phyloP scores from a whole-genome alignment of 2,888 invertebrate genomes.

The Platypus cylindrus region DNA sequence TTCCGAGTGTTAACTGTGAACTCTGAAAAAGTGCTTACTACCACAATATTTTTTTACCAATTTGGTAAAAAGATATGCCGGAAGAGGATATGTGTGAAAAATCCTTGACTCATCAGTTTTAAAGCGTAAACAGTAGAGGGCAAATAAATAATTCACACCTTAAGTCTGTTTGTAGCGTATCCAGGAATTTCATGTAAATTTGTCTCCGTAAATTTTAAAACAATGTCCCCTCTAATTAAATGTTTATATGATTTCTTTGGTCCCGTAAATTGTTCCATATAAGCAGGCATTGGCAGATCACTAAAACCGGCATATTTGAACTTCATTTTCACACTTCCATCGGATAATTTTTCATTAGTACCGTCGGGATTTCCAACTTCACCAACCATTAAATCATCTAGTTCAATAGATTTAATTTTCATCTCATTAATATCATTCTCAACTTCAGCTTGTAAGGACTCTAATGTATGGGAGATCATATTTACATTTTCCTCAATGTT shows the following conservation, averaged over 20 bases:
- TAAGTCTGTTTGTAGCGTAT: too few relatives aligned
- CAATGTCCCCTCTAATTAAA: constrained; percentile 30
- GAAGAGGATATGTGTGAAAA: too few relatives aligned
- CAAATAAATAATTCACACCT: too few relatives aligned
- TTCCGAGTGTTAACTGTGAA: too few relatives aligned
- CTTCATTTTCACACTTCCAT: constrained; percentile 24
- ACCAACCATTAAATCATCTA: constrained; percentile 23
- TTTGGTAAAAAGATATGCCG: too few relatives aligned
- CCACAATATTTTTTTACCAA: too few relatives aligned
- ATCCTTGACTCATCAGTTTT: too few relatives aligned
- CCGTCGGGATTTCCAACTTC: constrained; percentile 25
- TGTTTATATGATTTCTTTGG: constrained; percentile 29
- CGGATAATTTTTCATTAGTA: constrained; percentile 21
- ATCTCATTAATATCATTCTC: constrained; percentile 34
- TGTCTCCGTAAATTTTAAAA: constrained; percentile 26
- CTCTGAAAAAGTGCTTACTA: too few relatives aligned
- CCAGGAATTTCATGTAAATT: constrained; percentile 31
- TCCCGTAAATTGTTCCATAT: constrained; percentile 10
- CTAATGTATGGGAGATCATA: constrained; percentile 25
- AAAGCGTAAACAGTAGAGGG: too few relatives aligned
- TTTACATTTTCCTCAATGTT: constrained; percentile 25
- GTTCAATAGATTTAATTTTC: constrained; percentile 19
- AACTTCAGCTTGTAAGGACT: constrained; percentile 30
- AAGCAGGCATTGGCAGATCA: constrained; percentile 12
- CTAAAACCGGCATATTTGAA: constrained; percentile 26